A percentile compares a stretch with the other conserved stretches of the same genome.
Evolutionary conservation across 2,888 invertebrate species (phyloP).

Genomic region (Melanotus villosus): DNA sequence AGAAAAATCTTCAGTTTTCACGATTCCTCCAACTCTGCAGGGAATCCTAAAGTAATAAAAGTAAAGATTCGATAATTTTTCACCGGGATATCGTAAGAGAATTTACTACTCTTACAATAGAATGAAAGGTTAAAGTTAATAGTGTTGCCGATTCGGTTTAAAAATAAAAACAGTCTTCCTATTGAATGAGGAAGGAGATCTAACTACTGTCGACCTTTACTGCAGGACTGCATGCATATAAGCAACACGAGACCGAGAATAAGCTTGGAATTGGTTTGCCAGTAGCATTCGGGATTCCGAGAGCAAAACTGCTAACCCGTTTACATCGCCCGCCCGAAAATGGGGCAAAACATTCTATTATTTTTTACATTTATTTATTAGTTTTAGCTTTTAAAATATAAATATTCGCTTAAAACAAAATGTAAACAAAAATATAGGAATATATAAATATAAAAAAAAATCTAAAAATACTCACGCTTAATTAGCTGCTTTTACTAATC

Average conservation of each 20-base stretch:
- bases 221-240: conserved; percentile 27
- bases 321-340: conserved; percentile 23
- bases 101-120: not conserved
- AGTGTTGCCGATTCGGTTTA: not conserved
- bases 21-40: no score
- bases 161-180: not conserved
- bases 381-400: no score
- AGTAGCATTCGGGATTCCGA: conserved; percentile 46
- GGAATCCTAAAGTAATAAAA: no score
- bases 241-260: conserved; percentile 3
- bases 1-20: no score
- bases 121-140: not conserved
- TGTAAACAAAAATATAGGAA: not conserved
- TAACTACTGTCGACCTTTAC: conserved; percentile 13
- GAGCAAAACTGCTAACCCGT: conserved; percentile 41
- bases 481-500: conserved; percentile 1
- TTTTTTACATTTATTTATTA: no score
- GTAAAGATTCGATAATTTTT: no score
- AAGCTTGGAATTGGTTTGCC: conserved; percentile 33
- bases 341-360: conserved; percentile 23
- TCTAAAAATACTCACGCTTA: not conserved
- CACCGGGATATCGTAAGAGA: no score
- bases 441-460: not conserved
- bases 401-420: no score
- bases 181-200: conserved; percentile 7